Conservation (phyloP, 92 coral and sea anemone species). For the Palythoa heliodiscus region DNA sequence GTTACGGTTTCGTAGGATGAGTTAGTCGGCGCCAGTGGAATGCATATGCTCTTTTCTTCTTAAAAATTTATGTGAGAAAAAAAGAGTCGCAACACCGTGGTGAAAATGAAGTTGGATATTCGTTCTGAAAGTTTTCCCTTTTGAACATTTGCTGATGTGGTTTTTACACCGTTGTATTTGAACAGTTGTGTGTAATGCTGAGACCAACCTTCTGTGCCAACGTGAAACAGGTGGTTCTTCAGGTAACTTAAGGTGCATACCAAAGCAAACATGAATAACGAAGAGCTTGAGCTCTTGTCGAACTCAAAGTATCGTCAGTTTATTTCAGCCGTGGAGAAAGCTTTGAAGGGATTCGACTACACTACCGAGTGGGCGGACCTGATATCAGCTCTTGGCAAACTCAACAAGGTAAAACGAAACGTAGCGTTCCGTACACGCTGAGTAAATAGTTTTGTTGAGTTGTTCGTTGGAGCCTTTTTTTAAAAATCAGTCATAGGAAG, state of each 20-base stretch:
- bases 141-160: not conserved
- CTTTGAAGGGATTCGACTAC: conserved; percentile 89
- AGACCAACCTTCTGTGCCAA: not conserved
- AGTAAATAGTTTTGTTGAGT: no score
- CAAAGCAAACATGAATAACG: conserved; percentile 68
- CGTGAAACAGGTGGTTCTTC: not conserved
- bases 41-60: not conserved
- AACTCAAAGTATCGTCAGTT: conserved; percentile 98
- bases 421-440: not conserved
- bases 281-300: conserved; percentile 87
- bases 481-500: not conserved
- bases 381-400: conserved; percentile 94
- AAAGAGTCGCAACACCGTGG: not conserved
- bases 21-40: not conserved
- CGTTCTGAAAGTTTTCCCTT: not conserved
- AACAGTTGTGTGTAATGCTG: not conserved
- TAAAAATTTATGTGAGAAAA: not conserved
- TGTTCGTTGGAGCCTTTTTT: no score
- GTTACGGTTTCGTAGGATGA: not conserved
- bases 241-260: not conserved
- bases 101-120: not conserved
- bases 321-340: conserved; percentile 92
- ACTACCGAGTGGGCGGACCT: conserved; percentile 99
- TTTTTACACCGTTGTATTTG: not conserved
- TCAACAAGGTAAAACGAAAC: conserved; percentile 77